These are phyloP conservation scores for Lissonota sp. DNA, from an alignment of 2,888 invertebrate species.

Conservation along the genomic window DNA sequence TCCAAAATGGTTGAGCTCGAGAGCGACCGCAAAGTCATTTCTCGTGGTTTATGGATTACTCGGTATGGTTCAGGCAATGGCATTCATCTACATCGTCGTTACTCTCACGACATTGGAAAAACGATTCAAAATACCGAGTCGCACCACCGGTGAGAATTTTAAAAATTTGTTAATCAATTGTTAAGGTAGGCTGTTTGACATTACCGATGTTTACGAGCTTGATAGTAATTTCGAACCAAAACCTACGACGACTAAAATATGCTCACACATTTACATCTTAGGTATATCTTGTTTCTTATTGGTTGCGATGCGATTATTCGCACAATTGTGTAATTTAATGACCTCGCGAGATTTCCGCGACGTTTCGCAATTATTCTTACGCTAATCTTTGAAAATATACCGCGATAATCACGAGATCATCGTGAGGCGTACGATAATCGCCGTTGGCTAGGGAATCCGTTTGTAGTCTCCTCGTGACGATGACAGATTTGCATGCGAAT, in stretches of 20 bases:
- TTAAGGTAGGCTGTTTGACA: too few species aligned
- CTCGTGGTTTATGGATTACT: constrained; percentile 87
- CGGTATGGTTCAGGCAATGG: constrained; percentile 88
- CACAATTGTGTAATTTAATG: constrained; percentile 55
- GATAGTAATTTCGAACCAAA: too few species aligned
- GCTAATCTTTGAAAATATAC: constrained; percentile 37
- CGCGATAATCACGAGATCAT: constrained; percentile 38
- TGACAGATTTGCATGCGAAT: too few species aligned
- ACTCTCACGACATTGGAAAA: constrained; percentile 88
- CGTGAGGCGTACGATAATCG: constrained; percentile 23
- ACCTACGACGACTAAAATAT: too few species aligned
- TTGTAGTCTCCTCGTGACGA: too few species aligned
- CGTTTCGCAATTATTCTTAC: constrained; percentile 47
- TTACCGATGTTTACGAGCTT: too few species aligned
- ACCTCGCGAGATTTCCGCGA: constrained; percentile 46
- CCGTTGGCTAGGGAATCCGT: not conserved
- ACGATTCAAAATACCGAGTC: constrained; percentile 88
- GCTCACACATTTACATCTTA: not conserved
- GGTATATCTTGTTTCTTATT: constrained; percentile 33
- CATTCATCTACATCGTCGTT: constrained; percentile 88
- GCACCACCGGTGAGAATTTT: constrained; percentile 86
- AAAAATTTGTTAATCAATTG: too few species aligned
- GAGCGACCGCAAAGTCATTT: constrained; percentile 86
- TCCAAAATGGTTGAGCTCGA: constrained; percentile 86
- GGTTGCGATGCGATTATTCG: constrained; percentile 28